Base-by-base conservation (phyloP, 1,140 invertebrate genomes). In the Marisa cornuarietis region DNA sequence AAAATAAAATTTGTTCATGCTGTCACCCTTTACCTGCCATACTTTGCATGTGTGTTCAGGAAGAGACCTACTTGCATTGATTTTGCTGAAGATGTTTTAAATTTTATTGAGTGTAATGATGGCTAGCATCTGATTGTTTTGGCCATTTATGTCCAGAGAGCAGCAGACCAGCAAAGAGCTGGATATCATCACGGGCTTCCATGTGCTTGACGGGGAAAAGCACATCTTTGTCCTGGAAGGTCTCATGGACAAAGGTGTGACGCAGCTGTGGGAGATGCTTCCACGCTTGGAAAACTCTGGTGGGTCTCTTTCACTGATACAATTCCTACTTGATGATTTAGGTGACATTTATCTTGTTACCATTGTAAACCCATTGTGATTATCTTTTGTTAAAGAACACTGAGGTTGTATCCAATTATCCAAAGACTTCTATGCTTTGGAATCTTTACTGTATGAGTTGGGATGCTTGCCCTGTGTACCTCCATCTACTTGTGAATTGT, bases 141-240 rank as follows among this genome's bases (percentile, higher is more conserved):
- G 76, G 78, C n/a, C 13, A 22, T 79, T 51, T 78, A 78, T 75
- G 79, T 82, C 3, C 80, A 91, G 90, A 13, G 85, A 87, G 26
- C 90, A 91, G 75, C 88, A 89, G 80, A 68, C 77, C 65, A 88
- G 87, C 76, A 79, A 85, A 61, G 76, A 79, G 11, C 79, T 91
- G 78, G 85, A 91, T 81, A 90, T 91, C 42, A 81, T 91, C 58
- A 91, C 89, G 42, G 91, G 91, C 13, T 91, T 91, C 81, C 90
- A 91, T 52, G 79, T 91, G 13, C 82, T 91, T 82, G 91, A 91
- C 82, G 85, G 87, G 13, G 78, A 84, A n/a, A 82, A 82, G 51
- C 90, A 91, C 81, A 65, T 91, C n/a, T 89, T 90, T 87, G 87
- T 91, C 42, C 78, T 91, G 24, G 91, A 91, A 79, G 91, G 91